Evolutionary conservation across 2,797 vertebrate genomes (phyloP).

Genomic region (Rousettus madagascariensis): DNA sequence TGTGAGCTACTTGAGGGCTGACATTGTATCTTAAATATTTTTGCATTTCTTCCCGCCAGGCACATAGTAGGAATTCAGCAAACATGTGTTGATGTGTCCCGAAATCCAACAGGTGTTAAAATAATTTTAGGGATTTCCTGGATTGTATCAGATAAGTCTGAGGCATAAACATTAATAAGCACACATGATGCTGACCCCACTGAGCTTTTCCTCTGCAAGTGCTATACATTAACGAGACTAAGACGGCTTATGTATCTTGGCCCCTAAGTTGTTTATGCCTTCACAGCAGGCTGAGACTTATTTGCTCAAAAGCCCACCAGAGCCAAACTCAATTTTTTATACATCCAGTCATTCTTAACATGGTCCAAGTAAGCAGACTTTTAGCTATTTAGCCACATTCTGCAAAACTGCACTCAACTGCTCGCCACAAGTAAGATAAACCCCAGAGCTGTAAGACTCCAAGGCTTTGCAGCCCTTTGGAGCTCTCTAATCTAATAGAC

Average conservation of each 20-base stretch:
- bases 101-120: not conserved
- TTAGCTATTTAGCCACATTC: not conserved
- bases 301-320: not conserved
- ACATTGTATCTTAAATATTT: not conserved
- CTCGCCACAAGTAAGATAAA: not conserved
- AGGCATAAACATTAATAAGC: not conserved
- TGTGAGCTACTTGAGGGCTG: not conserved
- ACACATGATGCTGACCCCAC: not conserved
- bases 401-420: not conserved
- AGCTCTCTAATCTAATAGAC: not conserved
- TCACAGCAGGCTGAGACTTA: not conserved
- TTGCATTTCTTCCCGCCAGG: not conserved
- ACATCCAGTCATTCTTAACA: not conserved
- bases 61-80: not conserved
- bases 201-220: not conserved
- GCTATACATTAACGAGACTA: not conserved
- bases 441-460: not conserved
- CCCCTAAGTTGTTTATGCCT: not conserved
- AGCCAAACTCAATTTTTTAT: not conserved
- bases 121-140: not conserved
- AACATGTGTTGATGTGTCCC: not conserved
- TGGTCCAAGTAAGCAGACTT: not conserved
- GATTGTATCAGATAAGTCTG: not conserved
- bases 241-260: not conserved
- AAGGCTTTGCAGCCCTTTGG: not conserved